Conservation (phyloP, 2,113 vertebrate genomes). For the Megaleporinus macrocephalus region DNA sequence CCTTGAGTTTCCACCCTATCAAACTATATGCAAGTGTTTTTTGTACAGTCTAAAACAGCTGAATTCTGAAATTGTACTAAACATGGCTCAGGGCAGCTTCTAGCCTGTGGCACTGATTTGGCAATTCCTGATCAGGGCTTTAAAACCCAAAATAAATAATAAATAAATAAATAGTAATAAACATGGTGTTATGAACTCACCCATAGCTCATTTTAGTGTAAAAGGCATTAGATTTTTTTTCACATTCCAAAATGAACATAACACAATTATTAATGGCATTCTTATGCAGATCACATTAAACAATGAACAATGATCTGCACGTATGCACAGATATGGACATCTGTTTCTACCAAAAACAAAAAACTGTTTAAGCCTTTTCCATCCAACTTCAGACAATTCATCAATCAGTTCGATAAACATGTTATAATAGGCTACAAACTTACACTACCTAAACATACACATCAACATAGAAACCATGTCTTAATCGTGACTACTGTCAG, state of each 20-base stretch:
- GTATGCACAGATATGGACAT: not conserved
- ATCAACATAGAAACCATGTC: constrained; percentile 38
- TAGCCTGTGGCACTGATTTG: not conserved
- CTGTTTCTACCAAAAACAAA: not conserved
- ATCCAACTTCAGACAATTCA: not conserved
- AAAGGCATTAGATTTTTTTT: not conserved
- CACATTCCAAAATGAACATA: not conserved
- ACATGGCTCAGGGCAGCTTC: not conserved
- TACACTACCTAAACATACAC: constrained; percentile 48
- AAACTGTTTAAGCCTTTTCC: not conserved
- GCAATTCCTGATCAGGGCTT: constrained; percentile 8
- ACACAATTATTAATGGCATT: not conserved
- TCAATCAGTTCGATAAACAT: not conserved
- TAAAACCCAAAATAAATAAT: not conserved
- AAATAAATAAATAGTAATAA: not conserved
- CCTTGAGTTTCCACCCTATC: no score
- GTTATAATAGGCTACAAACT: not conserved
- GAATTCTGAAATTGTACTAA: not conserved
- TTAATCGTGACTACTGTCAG: not conserved
- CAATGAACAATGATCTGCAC: not conserved
- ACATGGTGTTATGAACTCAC: not conserved
- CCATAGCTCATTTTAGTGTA: not conserved
- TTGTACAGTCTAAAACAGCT: no score
- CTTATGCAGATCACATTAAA: not conserved
- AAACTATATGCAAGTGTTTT: no score